Conservation (phyloP, 2,797 vertebrate genomes). For the Enteromius mattozi region DNA sequence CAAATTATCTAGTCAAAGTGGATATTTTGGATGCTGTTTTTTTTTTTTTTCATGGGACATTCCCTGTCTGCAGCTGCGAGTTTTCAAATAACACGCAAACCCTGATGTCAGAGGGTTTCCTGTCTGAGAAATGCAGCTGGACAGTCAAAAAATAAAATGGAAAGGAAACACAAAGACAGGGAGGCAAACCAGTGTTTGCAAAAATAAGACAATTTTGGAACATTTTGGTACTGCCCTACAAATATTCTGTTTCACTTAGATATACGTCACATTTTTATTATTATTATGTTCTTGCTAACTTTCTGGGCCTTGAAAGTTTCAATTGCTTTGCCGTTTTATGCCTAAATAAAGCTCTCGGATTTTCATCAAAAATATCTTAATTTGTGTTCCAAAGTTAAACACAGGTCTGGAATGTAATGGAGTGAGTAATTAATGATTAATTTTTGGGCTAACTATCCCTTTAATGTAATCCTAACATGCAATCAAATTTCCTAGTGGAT, state of each 20-base stretch:
- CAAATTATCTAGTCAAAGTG: neutral
- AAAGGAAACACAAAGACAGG: conserved; percentile 31
- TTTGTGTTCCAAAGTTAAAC: too few relatives aligned
- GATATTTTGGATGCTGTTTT: neutral
- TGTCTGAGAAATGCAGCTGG: conserved; percentile 62
- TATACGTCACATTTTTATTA: neutral
- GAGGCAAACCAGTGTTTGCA: neutral
- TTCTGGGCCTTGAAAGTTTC: neutral
- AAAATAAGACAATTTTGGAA: neutral
- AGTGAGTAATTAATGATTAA: too few relatives aligned
- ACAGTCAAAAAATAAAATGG: conserved; percentile 18
- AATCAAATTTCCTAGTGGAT: neutral
- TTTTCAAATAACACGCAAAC: conserved; percentile 56
- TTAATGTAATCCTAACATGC: neutral
- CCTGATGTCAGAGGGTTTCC: conserved; percentile 64
- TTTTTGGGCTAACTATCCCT: too few relatives aligned
- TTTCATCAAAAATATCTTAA: too few relatives aligned
- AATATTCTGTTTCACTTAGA: neutral
- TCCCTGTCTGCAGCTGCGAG: conserved; percentile 59
- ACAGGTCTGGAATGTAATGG: too few relatives aligned
- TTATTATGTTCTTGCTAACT: neutral
- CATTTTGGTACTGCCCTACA: neutral
- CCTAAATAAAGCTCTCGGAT: too few relatives aligned
- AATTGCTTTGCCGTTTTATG: too few relatives aligned
- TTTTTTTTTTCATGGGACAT: conserved; percentile 35